Conservation (phyloP, 2,113 vertebrate genomes). For the Natator depressus region DNA sequence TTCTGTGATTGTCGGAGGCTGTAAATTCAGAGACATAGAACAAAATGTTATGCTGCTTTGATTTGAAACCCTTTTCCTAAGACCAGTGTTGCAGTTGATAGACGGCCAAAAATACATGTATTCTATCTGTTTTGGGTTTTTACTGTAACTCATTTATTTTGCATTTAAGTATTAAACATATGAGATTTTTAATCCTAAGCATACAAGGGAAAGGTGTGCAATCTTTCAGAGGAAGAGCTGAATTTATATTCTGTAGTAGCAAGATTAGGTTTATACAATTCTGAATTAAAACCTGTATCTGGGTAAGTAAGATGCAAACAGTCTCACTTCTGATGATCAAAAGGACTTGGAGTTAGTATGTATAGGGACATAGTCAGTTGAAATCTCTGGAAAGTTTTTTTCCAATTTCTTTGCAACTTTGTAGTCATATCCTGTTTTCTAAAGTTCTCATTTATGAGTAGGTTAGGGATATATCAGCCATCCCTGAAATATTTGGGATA, state of each 20-base stretch:
- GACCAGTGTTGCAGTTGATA: neutral
- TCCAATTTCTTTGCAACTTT: neutral
- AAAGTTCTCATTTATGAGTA: neutral
- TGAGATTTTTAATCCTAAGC: neutral
- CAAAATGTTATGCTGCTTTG: neutral
- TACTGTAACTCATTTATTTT: neutral
- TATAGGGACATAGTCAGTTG: neutral
- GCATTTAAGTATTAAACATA: neutral
- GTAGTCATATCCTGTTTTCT: neutral
- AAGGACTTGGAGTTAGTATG: neutral
- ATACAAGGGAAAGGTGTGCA: neutral
- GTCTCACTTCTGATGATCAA: neutral
- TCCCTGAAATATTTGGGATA: neutral
- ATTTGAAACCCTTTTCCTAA: neutral
- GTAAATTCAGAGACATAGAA: neutral
- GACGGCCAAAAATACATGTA: neutral
- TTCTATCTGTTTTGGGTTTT: neutral
- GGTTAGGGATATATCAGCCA: neutral
- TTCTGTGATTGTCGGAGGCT: neutral
- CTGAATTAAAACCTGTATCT: neutral
- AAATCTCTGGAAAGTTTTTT: slow-evolving; percentile 23
- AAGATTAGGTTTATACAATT: neutral
- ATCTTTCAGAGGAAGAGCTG: neutral
- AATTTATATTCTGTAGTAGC: neutral
- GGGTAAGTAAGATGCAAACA: neutral